phyloP scores from a whole-genome alignment of 2,113 vertebrate genomes.

The Pandion haliaetus region DNA sequence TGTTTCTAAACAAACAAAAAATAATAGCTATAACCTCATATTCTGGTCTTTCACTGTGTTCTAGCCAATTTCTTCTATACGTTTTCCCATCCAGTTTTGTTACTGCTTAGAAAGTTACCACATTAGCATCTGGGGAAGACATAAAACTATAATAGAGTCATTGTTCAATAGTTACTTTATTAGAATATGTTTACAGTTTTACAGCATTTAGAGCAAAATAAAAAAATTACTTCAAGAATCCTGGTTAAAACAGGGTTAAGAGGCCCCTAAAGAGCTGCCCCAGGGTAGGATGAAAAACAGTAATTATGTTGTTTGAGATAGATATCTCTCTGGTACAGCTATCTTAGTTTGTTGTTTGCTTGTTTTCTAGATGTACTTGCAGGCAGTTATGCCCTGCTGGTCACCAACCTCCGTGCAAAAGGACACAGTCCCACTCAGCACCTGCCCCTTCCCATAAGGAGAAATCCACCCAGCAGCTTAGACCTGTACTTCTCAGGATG shows the following conservation, averaged over 20 bases:
- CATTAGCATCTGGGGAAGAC: background rate
- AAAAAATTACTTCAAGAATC: background rate
- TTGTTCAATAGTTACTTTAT: background rate
- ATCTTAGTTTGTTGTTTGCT: background rate
- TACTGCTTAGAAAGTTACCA: background rate
- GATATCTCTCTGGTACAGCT: background rate
- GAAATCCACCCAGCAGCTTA: background rate
- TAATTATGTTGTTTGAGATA: background rate
- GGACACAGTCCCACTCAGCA: background rate
- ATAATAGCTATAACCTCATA: background rate
- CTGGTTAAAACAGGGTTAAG: background rate
- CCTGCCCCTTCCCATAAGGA: accelerated
- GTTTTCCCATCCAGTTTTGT: background rate
- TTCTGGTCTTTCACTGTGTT: background rate
- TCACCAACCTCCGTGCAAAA: background rate
- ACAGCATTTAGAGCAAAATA: background rate
- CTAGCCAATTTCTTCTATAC: background rate
- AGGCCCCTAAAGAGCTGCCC: background rate
- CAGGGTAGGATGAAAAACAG: background rate
- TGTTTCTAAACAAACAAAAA: background rate
- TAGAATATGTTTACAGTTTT: background rate
- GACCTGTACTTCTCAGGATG: background rate
- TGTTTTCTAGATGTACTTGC: background rate
- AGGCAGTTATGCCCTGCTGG: background rate
- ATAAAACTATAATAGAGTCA: background rate